These are phyloP conservation scores for Tragulus kanchil DNA, from an alignment of 2,113 vertebrate species.

Conservation along the genomic window DNA sequence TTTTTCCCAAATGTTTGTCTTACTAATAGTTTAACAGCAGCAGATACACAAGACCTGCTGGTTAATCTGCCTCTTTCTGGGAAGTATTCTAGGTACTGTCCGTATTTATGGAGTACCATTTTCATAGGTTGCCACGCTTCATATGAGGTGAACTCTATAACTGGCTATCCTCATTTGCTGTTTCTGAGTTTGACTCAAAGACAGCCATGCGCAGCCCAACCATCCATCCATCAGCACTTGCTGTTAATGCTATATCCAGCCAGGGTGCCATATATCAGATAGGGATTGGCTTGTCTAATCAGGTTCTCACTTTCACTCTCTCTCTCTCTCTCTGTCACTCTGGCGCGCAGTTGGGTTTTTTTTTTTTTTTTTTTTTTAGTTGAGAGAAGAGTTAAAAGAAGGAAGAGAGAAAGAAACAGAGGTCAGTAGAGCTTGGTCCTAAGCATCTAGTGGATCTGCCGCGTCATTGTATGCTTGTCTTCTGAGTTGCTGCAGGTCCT, in stretches of 20 bases:
- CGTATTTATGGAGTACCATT: not conserved
- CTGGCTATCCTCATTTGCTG: not conserved
- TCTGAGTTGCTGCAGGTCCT: not conserved
- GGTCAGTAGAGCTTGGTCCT: not conserved
- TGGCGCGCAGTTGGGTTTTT: too few relatives aligned
- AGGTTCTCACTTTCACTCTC: not conserved
- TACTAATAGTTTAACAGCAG: not conserved
- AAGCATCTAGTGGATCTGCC: not conserved
- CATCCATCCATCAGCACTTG: not conserved
- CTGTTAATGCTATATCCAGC: not conserved
- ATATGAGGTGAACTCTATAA: not conserved
- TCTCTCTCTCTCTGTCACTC: not conserved
- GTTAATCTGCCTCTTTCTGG: not conserved
- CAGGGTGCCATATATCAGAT: not conserved
- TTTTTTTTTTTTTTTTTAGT: not conserved
- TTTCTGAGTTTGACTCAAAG: not conserved
- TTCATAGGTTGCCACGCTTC: not conserved
- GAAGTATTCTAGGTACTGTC: not conserved
- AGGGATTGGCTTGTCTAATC: not conserved
- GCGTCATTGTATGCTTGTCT: not conserved
- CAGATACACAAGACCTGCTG: not conserved
- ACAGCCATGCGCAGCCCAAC: accelerated
- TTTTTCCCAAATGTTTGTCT: not conserved
- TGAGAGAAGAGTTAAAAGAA: not conserved
- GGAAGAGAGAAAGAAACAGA: not conserved